These are phyloP conservation scores for Malacosoma neustria DNA, from an alignment of 2,888 invertebrate genomes.

Conservation along the genomic window DNA sequence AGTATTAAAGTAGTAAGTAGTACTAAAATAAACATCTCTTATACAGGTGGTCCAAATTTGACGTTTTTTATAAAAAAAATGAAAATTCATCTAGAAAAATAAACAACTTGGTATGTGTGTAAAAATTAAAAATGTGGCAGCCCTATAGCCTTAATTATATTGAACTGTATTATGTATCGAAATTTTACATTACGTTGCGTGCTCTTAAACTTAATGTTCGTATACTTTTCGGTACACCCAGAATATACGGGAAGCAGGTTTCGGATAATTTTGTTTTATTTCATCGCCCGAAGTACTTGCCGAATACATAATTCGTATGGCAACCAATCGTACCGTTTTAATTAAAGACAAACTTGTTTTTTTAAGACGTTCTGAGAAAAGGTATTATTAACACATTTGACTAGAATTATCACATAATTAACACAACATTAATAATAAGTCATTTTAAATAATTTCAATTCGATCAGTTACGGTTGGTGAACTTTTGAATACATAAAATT, in stretches of 20 bases:
- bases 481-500: not conserved
- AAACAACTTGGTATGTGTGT: too few species aligned
- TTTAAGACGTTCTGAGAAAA: too few species aligned
- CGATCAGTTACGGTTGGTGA: not conserved
- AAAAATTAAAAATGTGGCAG: conserved; percentile 16
- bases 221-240: conserved; percentile 32
- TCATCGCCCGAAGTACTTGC: conserved; percentile 20
- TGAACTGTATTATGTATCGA: conserved; percentile 32
- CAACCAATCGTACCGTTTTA: conserved; percentile 22
- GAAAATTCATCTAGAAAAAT: too few species aligned
- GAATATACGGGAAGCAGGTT: conserved; percentile 26
- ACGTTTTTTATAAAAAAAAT: too few species aligned
- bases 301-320: conserved; percentile 25
- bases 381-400: too few species aligned
- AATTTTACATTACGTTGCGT: conserved; percentile 55
- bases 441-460: too few species aligned
- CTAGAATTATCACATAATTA: too few species aligned
- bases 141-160: conserved; percentile 26
- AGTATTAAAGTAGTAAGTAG: too few species aligned
- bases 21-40: too few species aligned
- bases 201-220: conserved; percentile 40
- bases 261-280: conserved; percentile 32
- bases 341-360: conserved; percentile 8
- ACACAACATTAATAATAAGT: too few species aligned
- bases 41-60: too few species aligned